Conservation (phyloP, 2,888 invertebrate species). For the Eupithecia dodoneata region DNA sequence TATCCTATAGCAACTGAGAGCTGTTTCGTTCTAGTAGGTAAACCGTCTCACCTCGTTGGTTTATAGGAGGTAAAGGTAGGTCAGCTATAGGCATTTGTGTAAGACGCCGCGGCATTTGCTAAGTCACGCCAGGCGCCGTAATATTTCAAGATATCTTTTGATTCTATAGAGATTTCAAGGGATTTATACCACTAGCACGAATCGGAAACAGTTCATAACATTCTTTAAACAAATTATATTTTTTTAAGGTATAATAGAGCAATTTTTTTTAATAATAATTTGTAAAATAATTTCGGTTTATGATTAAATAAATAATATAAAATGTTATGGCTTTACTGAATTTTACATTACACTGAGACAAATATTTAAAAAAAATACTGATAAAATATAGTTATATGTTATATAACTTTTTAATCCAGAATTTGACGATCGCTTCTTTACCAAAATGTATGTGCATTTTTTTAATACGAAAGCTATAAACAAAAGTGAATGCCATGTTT, state of each 20-base stretch:
- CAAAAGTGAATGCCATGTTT: neutral
- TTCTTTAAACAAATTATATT: neutral
- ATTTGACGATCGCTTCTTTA: neutral
- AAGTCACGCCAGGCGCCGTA: slow-evolving; percentile 17
- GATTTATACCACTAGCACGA: slow-evolving; percentile 6
- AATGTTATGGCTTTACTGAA: neutral
- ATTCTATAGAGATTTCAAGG: slow-evolving; percentile 9
- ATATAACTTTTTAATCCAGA: neutral
- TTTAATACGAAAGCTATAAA: neutral
- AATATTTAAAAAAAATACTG: neutral
- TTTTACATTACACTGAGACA: neutral
- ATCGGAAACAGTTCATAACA: neutral
- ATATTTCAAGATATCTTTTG: slow-evolving; percentile 13
- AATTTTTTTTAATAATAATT: neutral
- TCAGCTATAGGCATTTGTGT: slow-evolving; percentile 9
- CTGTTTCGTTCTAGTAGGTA: neutral
- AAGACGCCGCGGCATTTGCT: slow-evolving; percentile 10
- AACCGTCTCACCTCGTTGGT: neutral
- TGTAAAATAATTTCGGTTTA: neutral
- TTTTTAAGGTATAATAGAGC: neutral
- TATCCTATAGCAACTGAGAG: neutral
- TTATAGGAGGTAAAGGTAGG: neutral
- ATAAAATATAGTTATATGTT: neutral
- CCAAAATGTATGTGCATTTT: neutral
- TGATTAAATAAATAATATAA: neutral